Evolutionary conservation across 2,888 invertebrate genomes (phyloP).

Genomic region (Lepidocyrtoides sp.): DNA sequence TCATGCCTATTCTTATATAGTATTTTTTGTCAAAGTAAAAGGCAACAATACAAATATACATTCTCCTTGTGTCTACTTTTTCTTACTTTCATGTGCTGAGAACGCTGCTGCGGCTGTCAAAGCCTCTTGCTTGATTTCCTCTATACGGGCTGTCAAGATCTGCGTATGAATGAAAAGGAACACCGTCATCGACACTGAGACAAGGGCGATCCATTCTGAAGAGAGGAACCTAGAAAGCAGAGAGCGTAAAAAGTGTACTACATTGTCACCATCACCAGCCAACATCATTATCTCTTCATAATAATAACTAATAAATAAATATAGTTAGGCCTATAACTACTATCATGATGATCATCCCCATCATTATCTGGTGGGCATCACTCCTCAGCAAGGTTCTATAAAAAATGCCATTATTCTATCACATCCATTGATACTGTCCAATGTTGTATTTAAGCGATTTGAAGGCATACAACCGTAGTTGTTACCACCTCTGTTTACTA

Average conservation of each 20-base stretch:
- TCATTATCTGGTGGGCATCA: slow-evolving; percentile 43
- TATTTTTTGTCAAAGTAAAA: slow-evolving; percentile 12
- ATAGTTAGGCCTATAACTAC: slow-evolving; percentile 26
- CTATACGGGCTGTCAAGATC: slow-evolving; percentile 84
- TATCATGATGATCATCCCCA: slow-evolving; percentile 19
- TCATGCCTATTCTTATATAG: neutral
- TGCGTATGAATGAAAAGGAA: slow-evolving; percentile 85
- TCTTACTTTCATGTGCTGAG: slow-evolving; percentile 84
- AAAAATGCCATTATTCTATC: neutral
- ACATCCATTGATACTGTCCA: neutral
- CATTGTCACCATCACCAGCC: slow-evolving; percentile 54
- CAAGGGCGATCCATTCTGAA: slow-evolving; percentile 84
- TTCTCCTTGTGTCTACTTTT: slow-evolving; percentile 54
- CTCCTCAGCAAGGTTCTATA: slow-evolving; percentile 46
- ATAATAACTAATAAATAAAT: slow-evolving; percentile 35
- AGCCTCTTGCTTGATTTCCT: slow-evolving; percentile 84
- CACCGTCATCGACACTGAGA: slow-evolving; percentile 85
- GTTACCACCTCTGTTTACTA: slow-evolving; percentile 12
- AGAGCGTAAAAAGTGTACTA: slow-evolving; percentile 72
- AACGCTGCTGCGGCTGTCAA: slow-evolving; percentile 81
- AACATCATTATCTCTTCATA: neutral
- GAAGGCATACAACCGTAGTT: neutral
- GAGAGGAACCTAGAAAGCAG: slow-evolving; percentile 74
- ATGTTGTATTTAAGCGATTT: neutral
- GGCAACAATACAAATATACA: slow-evolving; percentile 27